These are phyloP conservation scores for Theocolax elegans DNA, from an alignment of 1,140 invertebrate genomes.

Conservation along the genomic window DNA sequence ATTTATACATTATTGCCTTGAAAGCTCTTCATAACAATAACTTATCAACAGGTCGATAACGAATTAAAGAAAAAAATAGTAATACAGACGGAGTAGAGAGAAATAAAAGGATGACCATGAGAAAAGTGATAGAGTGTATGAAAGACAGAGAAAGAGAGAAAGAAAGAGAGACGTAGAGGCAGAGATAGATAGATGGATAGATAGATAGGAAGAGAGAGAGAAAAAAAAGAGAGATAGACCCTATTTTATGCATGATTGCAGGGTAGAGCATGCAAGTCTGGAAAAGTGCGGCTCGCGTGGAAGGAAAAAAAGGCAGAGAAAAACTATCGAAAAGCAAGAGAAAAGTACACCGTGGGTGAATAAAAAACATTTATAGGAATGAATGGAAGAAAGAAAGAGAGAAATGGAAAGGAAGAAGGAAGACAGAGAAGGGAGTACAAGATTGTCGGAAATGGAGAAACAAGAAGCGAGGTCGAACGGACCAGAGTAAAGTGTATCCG, in stretches of 20 bases:
- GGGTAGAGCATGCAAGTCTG: slow-evolving; percentile 7
- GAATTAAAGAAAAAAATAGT: not conserved
- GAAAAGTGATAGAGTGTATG: not conserved
- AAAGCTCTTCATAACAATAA: too few species aligned
- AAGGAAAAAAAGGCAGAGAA: too few species aligned
- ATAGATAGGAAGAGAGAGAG: not conserved
- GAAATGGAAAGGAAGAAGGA: not conserved
- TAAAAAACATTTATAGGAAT: not conserved
- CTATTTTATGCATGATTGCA: slow-evolving; percentile 31
- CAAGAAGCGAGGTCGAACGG: slow-evolving; percentile 21
- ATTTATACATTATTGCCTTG: too few species aligned
- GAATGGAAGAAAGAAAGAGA: not conserved
- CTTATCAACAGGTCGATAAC: too few species aligned
- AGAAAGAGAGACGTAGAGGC: not conserved
- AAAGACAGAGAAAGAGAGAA: not conserved
- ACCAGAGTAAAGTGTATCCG: slow-evolving; percentile 25
- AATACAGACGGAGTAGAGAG: not conserved
- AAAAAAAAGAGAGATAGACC: not conserved
- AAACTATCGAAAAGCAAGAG: not conserved
- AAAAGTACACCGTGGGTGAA: not conserved
- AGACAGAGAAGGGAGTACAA: not conserved
- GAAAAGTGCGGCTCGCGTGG: slow-evolving; percentile 8
- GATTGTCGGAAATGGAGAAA: slow-evolving; percentile 32
- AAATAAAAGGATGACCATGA: not conserved
- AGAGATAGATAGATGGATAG: not conserved